A percentile compares a stretch with the other conserved stretches of the same genome.
These are phyloP conservation scores for Hemithea aestivaria DNA, from an alignment of 2,888 invertebrate species.

Conservation along the genomic window DNA sequence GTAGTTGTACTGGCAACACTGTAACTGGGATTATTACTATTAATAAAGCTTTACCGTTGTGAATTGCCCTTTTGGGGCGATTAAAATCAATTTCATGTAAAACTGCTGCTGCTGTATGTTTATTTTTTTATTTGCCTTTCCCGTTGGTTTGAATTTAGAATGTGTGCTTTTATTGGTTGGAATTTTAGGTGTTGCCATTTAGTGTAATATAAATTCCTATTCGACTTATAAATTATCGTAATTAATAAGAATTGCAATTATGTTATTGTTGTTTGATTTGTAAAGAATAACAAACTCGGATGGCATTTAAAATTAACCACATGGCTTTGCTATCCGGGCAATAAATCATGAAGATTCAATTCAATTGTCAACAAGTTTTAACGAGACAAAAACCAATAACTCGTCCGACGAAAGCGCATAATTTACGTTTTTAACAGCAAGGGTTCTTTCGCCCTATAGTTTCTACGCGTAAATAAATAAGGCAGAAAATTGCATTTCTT, in stretches of 20 bases:
- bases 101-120: neutral
- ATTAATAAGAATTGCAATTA: no score
- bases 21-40: constrained; percentile 3
- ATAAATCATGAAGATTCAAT: constrained; percentile 14
- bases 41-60: neutral
- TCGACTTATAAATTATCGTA: no score
- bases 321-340: constrained; percentile 2
- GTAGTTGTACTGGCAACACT: constrained; percentile 26
- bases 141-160: neutral
- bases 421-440: constrained; percentile 63
- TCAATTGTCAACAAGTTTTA: constrained; percentile 54
- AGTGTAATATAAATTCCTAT: no score
- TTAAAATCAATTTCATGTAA: constrained; percentile 2
- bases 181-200: no score
- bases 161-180: no score
- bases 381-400: constrained; percentile 64
- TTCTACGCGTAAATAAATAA: constrained; percentile 50
- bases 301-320: neutral
- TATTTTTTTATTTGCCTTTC: neutral
- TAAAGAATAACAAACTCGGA: no score
- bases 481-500: constrained; percentile 59
- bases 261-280: no score
- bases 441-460: constrained; percentile 52
- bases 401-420: constrained; percentile 66
- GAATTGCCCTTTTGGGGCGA: constrained; percentile 1